Evolutionary conservation across 2,113 vertebrate genomes (phyloP), one percentile per base, ranked within the genome.

Genomic region (Centropus unirufus): DNA sequence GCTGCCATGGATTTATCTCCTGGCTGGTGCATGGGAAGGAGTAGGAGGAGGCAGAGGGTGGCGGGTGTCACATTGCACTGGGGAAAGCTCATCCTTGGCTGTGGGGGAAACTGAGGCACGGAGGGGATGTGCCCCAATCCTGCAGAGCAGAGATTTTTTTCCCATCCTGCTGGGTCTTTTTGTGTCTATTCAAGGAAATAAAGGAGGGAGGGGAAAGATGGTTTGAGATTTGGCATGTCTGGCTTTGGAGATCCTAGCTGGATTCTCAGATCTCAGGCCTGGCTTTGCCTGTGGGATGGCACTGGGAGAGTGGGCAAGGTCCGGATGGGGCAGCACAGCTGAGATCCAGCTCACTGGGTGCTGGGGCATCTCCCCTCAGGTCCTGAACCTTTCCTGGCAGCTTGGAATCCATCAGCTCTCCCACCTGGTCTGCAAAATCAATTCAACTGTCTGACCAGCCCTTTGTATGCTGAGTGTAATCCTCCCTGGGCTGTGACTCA

Each of bases 401-500:
- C 68, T 61, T 81, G 51, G 18, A 30, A 68, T 64, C 55, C 12
- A 24, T 62, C 64, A 14, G 59, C 26, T 13, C 59, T 73, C 66
- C 59, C 61, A 74, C n/a, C 23, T 9, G 0, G 1, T 30, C 72
- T 86, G 83, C 22, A 6, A 40, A 86, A 88, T 89, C 76, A 77
- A 4, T 90, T 80, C n/a, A 29, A 29, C 70, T 52, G 8, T 80
- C 83, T 90, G 83, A n/a, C 62, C 54, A 75, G 66, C 81, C 61
- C 29, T 51, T 67, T 1, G 1, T 58, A 92, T 0, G 0, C 91
- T 2, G 8, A 81, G 46, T 14, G 2, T 73, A 76, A 40, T 91
- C 70, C 59, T 95, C 83, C 70, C 54, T 26, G 70, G 81, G 91
- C 89, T 83, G 78, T 88, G 90, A 94, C 94, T 93, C 87, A 89